Conservation (phyloP, 1,140 invertebrate genomes). For the Anagrus nilaparvatae region DNA sequence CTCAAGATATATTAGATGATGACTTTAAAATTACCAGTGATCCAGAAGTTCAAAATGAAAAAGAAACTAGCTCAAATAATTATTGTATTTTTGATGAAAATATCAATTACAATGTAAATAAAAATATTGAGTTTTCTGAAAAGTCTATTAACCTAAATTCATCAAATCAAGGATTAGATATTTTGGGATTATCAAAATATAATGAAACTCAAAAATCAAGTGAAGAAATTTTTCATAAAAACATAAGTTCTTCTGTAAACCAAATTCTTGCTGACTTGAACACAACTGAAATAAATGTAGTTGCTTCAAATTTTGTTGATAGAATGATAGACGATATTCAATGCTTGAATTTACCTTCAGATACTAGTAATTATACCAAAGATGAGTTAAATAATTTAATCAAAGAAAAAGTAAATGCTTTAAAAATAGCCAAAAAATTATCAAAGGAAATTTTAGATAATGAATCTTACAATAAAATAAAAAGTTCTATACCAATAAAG, state of each 20-base stretch:
- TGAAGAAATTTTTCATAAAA: conserved; percentile 27
- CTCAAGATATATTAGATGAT: conserved; percentile 13
- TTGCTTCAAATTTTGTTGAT: conserved; percentile 24
- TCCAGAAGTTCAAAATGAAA: too few relatives aligned
- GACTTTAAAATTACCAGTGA: neutral
- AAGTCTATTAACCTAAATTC: conserved; percentile 13
- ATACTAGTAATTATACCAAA: conserved; percentile 3
- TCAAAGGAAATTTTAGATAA: conserved; percentile 14
- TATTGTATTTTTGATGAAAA: neutral
- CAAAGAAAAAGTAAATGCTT: conserved; percentile 14
- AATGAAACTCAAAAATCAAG: conserved; percentile 23
- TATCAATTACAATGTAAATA: conserved; percentile 11
- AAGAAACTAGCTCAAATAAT: neutral
- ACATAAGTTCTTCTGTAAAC: conserved; percentile 30
- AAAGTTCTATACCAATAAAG: conserved; percentile 6
- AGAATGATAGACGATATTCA: conserved; percentile 23
- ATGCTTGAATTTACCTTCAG: conserved; percentile 12
- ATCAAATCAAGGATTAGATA: conserved; percentile 24
- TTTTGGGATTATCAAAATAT: conserved; percentile 24
- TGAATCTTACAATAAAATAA: conserved; percentile 6
- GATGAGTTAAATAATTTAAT: conserved; percentile 11
- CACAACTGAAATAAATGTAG: conserved; percentile 19
- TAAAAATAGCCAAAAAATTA: conserved; percentile 18
- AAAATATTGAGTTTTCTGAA: conserved; percentile 19
- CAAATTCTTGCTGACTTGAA: conserved; percentile 32